These are phyloP conservation scores for Myiagra hebetior DNA, from an alignment of 2,113 vertebrate genomes.

Conservation along the genomic window DNA sequence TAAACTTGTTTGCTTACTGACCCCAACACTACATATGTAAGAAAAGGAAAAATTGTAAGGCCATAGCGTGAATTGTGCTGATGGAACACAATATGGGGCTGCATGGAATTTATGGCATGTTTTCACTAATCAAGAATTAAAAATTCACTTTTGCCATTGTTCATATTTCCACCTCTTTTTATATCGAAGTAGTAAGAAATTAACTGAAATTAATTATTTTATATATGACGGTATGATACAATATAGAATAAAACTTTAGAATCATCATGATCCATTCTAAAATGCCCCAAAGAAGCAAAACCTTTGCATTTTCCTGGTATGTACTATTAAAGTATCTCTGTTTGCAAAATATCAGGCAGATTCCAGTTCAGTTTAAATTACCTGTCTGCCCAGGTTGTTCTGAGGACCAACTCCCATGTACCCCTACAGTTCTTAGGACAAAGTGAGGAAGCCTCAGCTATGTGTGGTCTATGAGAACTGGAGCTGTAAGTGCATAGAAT, in stretches of 20 bases:
- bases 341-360: not conserved
- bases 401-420: not conserved
- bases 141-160: not conserved
- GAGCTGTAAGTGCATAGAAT: not conserved
- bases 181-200: not conserved
- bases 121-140: not conserved
- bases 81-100: not conserved
- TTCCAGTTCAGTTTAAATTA: not conserved
- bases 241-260: not conserved
- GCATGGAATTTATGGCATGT: accelerated
- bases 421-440: accelerated
- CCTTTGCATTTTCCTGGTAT: not conserved
- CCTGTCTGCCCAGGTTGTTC: not conserved
- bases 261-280: not conserved
- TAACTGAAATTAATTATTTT: not conserved
- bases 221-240: not conserved
- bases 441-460: not conserved
- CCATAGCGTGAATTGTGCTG: not conserved
- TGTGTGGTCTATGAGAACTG: not conserved
- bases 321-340: not conserved
- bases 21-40: not conserved
- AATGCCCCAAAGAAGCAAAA: not conserved
- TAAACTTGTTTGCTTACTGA: not conserved
- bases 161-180: not conserved
- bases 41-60: not conserved